Evolutionary conservation across 1,140 invertebrate genomes (phyloP), one percentile per base, ranked within the genome.

Genomic region (Aradophagus sp.): DNA sequence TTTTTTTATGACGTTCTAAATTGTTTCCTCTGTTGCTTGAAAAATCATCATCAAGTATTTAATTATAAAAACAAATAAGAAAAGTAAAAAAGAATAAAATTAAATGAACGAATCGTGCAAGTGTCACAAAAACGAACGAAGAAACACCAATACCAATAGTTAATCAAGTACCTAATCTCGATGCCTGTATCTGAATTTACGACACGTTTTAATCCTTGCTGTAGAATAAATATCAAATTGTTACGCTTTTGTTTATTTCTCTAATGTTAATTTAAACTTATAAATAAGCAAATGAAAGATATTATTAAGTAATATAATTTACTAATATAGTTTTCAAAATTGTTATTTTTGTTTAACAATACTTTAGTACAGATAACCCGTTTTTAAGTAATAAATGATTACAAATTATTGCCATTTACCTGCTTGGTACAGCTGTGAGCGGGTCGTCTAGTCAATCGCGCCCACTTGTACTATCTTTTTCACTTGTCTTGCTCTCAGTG

Each of bases 391-490:
- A n/a, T n/a, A n/a, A n/a, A n/a, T n/a, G n/a, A n/a, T n/a, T 23
- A 23, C 4, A 23, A 23, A 23, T 23, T 8, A 5, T 4, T 23
- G 20, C 4, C 8, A 23, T n/a, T 5, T 66, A 84, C 81, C 81
- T 82, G 76, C 63, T 80, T 41, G 79, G 75, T 77, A 82, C 76
- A 55, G 80, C 80, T 77, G 86, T 86, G 77, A 84, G 82, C 80
- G 87, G 87, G 86, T 87, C 87, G 78, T 92, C 90, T 92, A 92
- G 91, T 92, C 90, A 92, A 87, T 92, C 90, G 77, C 84, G 77
- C 42, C 79, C 77, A 35, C 77, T 74, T 5, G 81, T 82, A 2
- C 83, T 84, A 80, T 92, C 90, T 79, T 93, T 93, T 71, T 93
- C 92, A 50, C 89, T 91, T 15, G 89, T 88, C 67, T 92, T 90